These are phyloP conservation scores for Pogonus chalceus DNA, from an alignment of 1,140 invertebrate species.

Conservation along the genomic window DNA sequence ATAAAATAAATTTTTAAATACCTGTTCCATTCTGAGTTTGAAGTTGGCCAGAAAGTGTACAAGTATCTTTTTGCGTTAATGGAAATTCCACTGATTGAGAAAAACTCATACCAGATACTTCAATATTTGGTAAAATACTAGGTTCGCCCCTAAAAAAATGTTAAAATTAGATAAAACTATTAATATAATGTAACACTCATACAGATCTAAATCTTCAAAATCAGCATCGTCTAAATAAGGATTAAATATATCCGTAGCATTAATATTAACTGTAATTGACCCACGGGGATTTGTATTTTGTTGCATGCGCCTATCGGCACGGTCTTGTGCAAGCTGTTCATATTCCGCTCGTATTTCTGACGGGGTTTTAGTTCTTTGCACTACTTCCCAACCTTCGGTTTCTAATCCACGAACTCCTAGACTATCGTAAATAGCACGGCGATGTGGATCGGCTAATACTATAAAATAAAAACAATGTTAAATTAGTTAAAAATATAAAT, in stretches of 20 bases:
- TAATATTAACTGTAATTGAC: conserved; percentile 74
- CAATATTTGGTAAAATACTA: conserved; percentile 59
- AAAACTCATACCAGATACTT: conserved; percentile 85
- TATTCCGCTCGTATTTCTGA: conserved; percentile 91
- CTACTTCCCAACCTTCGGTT: conserved; percentile 87
- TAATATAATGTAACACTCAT: conserved; percentile 17
- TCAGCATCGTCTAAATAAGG: conserved; percentile 53
- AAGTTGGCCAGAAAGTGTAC: conserved; percentile 68
- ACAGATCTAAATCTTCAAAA: conserved; percentile 28
- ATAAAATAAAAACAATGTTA: conserved; percentile 12
- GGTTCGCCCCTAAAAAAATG: conserved; percentile 28
- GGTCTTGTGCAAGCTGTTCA: conserved; percentile 67
- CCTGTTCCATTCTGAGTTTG: conserved; percentile 80
- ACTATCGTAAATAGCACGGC: conserved; percentile 71
- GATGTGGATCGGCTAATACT: conserved; percentile 70
- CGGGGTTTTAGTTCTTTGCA: conserved; percentile 80
- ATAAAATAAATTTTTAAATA: conserved; percentile 27
- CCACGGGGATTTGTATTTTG: conserved; percentile 86
- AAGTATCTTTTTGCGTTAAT: conserved; percentile 72
- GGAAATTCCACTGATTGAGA: conserved; percentile 89
- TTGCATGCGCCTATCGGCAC: conserved; percentile 74
- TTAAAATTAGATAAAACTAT: conserved; percentile 17
- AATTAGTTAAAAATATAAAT: conserved; percentile 20
- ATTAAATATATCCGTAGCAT: conserved; percentile 88
- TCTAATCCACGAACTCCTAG: conserved; percentile 70